Conservation (phyloP, 1,140 invertebrate genomes). For the Drosophila pallidifrons region DNA sequence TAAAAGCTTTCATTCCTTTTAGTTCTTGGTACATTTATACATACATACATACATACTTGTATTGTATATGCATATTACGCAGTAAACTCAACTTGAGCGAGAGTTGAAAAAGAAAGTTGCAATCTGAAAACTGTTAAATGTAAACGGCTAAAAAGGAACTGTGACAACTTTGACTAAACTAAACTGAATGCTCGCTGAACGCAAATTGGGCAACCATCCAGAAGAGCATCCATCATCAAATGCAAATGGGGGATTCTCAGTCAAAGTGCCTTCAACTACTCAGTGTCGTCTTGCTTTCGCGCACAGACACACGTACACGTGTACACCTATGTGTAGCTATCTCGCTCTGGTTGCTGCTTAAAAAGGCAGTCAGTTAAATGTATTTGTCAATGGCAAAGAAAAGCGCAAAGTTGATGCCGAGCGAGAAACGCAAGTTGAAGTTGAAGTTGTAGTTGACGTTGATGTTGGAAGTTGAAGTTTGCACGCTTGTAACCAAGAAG, state of each 20-base stretch:
- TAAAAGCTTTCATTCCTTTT: too few relatives aligned
- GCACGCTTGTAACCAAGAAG: constrained; percentile 47
- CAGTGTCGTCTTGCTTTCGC: not conserved
- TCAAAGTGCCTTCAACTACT: constrained; percentile 15
- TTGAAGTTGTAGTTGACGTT: constrained; percentile 38
- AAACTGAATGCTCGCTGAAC: constrained; percentile 20
- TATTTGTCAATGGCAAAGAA: constrained; percentile 79
- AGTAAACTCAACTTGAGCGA: not conserved
- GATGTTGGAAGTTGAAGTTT: constrained; percentile 33
- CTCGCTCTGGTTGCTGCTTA: constrained; percentile 6
- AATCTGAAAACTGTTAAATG: constrained; percentile 21
- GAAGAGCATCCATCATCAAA: constrained; percentile 63
- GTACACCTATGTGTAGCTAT: too few relatives aligned
- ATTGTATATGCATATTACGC: too few relatives aligned
- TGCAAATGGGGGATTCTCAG: constrained; percentile 59
- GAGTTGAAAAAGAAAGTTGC: constrained; percentile 30
- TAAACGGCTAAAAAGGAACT: constrained; percentile 16
- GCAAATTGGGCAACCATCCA: constrained; percentile 32
- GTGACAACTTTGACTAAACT: constrained; percentile 23
- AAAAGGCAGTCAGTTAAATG: constrained; percentile 53
- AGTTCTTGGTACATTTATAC: too few relatives aligned
- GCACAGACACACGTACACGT: not conserved
- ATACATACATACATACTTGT: too few relatives aligned
- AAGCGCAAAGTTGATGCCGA: constrained; percentile 63
- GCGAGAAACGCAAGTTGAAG: constrained; percentile 18